Evolutionary conservation across 2,113 vertebrate genomes (phyloP).

Genomic region (Paracanthobrama guichenoti): DNA sequence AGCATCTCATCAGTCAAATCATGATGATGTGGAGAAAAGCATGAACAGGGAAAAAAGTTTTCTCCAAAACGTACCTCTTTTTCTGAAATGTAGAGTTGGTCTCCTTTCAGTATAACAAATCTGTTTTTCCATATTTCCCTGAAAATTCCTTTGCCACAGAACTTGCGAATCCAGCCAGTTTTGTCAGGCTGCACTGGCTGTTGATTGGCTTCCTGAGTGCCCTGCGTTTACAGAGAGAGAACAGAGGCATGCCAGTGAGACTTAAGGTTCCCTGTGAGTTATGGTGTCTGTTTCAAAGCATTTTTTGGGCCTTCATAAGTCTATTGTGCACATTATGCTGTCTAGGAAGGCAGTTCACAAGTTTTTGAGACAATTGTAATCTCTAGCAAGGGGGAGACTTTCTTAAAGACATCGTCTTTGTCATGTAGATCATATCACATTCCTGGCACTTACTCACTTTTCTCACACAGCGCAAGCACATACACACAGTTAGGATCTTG

Average conservation of each 20-base stretch:
- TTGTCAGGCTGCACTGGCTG: constrained; percentile 82
- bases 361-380: background rate
- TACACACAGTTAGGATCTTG: background rate
- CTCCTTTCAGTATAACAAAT: constrained; percentile 86
- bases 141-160: constrained; percentile 93
- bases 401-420: constrained; percentile 58
- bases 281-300: constrained; percentile 4
- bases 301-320: background rate
- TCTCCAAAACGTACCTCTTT: constrained; percentile 83
- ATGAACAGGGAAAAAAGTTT: background rate
- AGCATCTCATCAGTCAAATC: background rate
- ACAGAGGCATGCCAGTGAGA: constrained; percentile 6
- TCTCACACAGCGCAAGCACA: constrained; percentile 18
- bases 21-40: background rate
- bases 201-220: constrained; percentile 79
- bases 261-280: constrained; percentile 43
- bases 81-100: constrained; percentile 90
- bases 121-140: constrained; percentile 97
- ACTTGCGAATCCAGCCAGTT: constrained; percentile 95
- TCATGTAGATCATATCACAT: constrained; percentile 63
- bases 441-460: constrained; percentile 41
- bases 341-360: background rate
- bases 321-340: background rate
- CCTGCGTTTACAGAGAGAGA: constrained; percentile 69
- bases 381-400: constrained; percentile 25